Conservation (phyloP, 2,888 invertebrate genomes). For the Ferrisia virgata region DNA sequence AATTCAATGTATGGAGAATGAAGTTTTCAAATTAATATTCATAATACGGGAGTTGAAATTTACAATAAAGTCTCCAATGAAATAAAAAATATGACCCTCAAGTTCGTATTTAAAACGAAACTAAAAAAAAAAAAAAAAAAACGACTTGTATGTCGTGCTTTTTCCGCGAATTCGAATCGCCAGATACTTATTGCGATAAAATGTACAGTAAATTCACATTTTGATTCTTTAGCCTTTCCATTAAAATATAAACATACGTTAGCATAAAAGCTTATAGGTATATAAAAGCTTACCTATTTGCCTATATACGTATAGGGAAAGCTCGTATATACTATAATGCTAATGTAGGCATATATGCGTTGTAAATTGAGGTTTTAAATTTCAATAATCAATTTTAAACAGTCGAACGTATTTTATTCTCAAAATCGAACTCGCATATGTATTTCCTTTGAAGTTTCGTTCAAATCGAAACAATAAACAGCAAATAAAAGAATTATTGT, state of each 20-base stretch:
- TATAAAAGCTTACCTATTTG: not conserved
- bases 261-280: not conserved
- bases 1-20: not conserved
- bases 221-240: not conserved
- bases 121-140: not conserved
- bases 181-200: not conserved
- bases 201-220: not conserved
- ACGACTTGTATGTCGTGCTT: not conserved
- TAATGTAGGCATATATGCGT: too few species aligned
- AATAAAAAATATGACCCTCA: not conserved
- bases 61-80: not conserved
- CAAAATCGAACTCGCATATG: not conserved
- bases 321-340: too few species aligned
- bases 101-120: not conserved
- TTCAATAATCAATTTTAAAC: not conserved
- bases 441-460: not conserved
- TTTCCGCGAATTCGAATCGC: not conserved
- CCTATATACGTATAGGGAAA: too few species aligned
- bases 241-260: not conserved
- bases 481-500: not conserved
- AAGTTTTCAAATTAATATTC: not conserved
- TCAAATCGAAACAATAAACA: not conserved
- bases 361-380: not conserved
- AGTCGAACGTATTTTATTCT: not conserved
- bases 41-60: not conserved